Evolutionary conservation across 2,797 vertebrate genomes (phyloP).

Genomic region (Ptychobarbus kaznakovi): DNA sequence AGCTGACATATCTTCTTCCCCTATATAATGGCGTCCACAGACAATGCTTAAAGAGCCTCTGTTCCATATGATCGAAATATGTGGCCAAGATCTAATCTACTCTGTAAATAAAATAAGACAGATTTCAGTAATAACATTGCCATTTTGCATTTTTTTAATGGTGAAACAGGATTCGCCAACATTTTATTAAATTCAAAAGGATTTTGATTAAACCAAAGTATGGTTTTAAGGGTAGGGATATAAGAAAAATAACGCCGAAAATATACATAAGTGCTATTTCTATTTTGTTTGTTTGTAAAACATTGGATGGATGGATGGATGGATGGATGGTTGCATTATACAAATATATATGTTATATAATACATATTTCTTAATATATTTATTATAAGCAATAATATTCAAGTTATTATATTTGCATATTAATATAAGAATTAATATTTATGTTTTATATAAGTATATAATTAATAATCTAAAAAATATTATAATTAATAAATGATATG

Average conservation of each 20-base stretch:
- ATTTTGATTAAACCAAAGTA: neutral
- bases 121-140: conserved; percentile 20
- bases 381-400: too few relatives aligned
- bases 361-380: too few relatives aligned
- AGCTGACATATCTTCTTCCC: conserved; percentile 30
- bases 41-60: conserved; percentile 34
- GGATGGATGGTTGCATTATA: too few relatives aligned
- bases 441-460: neutral
- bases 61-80: conserved; percentile 22
- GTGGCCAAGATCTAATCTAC: conserved; percentile 1
- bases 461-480: too few relatives aligned
- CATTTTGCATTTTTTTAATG: conserved; percentile 16
- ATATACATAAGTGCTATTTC: neutral
- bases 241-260: neutral
- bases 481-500: neutral
- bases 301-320: too few relatives aligned
- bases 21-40: neutral
- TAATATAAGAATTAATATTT: neutral
- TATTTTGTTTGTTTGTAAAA: neutral
- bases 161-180: neutral
- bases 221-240: neutral
- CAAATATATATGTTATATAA: too few relatives aligned
- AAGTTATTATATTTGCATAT: neutral
- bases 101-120: neutral
- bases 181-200: conserved; percentile 9